Base-by-base conservation (phyloP, 2,888 invertebrate genomes). In the Drosophila incognita region DNA sequence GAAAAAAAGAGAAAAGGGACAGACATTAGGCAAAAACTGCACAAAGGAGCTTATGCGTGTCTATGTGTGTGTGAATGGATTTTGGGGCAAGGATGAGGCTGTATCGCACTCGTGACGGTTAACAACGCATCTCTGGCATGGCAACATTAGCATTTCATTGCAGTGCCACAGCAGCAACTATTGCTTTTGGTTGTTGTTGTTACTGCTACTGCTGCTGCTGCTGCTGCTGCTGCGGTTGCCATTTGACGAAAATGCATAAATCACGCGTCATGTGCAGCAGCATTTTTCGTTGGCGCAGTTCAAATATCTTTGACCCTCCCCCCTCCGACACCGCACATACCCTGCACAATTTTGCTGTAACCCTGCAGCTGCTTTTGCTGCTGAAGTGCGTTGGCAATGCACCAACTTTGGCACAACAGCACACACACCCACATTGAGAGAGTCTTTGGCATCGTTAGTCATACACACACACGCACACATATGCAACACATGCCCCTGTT, bases 121-220 rank as follows among this genome's bases (percentile, higher is more conserved):
- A 79, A 77, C 81, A 85, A 78, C 83, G 81, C 81, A 79, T 75
- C 76, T 74, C 69, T 83, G 76, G 74, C 83, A 86, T 81, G 84
- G 76, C 86, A 83, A 83, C 88, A 85, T 88, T 88, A 83, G 86
- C 88, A 86, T 83, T 87, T 88, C 86, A 88, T 87, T 86, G 88
- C 79, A 83, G 79, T 73, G 46, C 31, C 74, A 40, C 63, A 65
- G 64, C 70, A 75, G 51, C 61, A 68, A 70, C 63, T 67, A 73
- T 69, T 69, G 63, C 69, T 66, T 61, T 57, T 67, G 65, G 73
- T 57, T 65, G 51, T 68, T 62, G 74, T 48, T 64, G 71, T 46
- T 69, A 63, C 35, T 65, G 66, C 15, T 68, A 49, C 8, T 61
- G 56, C 6, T 53, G 46, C 46, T 51, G 65, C n/a, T n/a, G n/a